These are phyloP conservation scores for Scleropages formosus DNA, from an alignment of 2,797 vertebrate species.

Conservation along the genomic window DNA sequence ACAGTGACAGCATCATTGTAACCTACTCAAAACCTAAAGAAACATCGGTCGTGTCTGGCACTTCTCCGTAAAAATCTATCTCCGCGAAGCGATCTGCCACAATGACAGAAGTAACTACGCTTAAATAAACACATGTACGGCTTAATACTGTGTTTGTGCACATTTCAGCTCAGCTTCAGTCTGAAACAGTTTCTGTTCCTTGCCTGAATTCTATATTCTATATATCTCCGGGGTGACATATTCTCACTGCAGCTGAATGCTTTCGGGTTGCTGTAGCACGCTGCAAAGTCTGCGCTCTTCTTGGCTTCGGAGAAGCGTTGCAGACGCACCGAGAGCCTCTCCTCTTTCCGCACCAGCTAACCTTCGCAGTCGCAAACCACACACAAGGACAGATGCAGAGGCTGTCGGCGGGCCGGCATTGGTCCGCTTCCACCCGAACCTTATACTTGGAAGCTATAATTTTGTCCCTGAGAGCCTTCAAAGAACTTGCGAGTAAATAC, in stretches of 20 bases:
- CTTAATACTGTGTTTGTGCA: not conserved
- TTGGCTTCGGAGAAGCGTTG: constrained; percentile 9
- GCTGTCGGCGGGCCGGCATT: constrained; percentile 9
- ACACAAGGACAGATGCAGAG: constrained; percentile 2
- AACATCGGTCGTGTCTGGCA: not conserved
- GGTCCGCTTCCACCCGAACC: constrained; percentile 9
- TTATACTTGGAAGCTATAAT: constrained; percentile 30
- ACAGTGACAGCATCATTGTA: not conserved
- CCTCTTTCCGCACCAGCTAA: constrained; percentile 37
- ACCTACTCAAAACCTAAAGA: not conserved
- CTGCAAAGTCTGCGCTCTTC: not conserved
- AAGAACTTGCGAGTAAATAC: constrained; percentile 45
- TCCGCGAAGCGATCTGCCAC: not conserved
- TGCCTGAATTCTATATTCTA: not conserved
- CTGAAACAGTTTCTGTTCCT: not conserved
- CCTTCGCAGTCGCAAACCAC: not conserved
- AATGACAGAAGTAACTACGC: not conserved
- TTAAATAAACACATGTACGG: not conserved
- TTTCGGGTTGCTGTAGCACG: not conserved
- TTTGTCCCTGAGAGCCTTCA: constrained; percentile 26
- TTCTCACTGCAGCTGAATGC: not conserved
- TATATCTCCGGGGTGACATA: not conserved
- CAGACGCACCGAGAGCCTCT: constrained; percentile 37
- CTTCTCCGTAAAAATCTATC: not conserved
- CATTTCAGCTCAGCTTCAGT: not conserved